Conservation (phyloP, 2,888 invertebrate species). For the Cephalotes varians region DNA sequence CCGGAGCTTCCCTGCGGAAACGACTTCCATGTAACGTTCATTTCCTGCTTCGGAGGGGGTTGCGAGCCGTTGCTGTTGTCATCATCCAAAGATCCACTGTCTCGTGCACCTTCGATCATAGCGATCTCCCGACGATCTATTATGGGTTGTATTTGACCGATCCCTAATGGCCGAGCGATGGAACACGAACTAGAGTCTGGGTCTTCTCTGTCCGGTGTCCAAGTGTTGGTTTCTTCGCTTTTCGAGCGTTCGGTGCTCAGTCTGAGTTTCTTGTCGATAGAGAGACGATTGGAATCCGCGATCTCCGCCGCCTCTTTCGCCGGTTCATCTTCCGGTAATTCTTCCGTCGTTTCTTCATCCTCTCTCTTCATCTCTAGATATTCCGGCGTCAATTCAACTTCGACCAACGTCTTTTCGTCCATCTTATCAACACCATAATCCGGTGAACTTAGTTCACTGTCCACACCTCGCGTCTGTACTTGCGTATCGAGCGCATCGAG, state of each 20-base stretch:
- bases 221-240: slow-evolving; percentile 93
- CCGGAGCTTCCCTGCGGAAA: slow-evolving; percentile 95
- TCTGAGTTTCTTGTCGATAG: slow-evolving; percentile 86
- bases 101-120: slow-evolving; percentile 78
- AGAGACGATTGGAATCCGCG: slow-evolving; percentile 73
- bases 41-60: slow-evolving; percentile 87
- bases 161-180: slow-evolving; percentile 92
- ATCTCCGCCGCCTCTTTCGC: slow-evolving; percentile 57
- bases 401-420: slow-evolving; percentile 84
- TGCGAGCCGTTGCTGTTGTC: slow-evolving; percentile 79
- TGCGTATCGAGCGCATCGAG: slow-evolving; percentile 83
- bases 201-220: slow-evolving; percentile 88
- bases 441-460: slow-evolving; percentile 83
- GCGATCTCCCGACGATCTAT: slow-evolving; percentile 83
- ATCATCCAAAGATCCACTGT: slow-evolving; percentile 80
- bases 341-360: slow-evolving; percentile 87
- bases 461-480: slow-evolving; percentile 81
- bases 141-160: slow-evolving; percentile 87
- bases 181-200: slow-evolving; percentile 89
- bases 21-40: slow-evolving; percentile 93
- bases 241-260: slow-evolving; percentile 91
- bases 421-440: slow-evolving; percentile 83
- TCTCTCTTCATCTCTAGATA: slow-evolving; percentile 90
- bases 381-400: slow-evolving; percentile 89
- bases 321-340: slow-evolving; percentile 83